phyloP scores from a whole-genome alignment of 2,888 invertebrate species.

The Urechis unicinctus region DNA sequence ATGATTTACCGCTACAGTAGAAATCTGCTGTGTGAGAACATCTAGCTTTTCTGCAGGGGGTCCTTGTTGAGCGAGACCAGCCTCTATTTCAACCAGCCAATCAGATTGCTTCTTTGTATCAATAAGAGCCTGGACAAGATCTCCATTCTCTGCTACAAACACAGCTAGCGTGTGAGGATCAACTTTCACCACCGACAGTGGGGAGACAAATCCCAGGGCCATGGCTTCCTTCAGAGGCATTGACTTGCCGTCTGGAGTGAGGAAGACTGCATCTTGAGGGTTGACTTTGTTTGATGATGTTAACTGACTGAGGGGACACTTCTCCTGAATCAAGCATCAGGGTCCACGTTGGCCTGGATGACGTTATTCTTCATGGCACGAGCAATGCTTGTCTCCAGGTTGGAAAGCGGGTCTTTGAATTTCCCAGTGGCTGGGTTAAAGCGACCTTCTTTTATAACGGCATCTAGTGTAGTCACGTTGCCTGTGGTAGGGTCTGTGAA shows the following conservation, averaged over 20 bases:
- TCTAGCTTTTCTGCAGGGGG: background rate
- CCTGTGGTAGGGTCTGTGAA: constrained; percentile 39
- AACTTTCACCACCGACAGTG: constrained; percentile 61
- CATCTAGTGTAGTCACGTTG: constrained; percentile 33
- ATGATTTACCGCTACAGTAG: too few relatives aligned
- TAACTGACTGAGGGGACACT: background rate
- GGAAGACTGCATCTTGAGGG: constrained; percentile 3
- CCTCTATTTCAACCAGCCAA: constrained; percentile 39
- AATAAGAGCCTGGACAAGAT: constrained; percentile 35
- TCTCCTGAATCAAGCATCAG: background rate
- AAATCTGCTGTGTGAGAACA: background rate
- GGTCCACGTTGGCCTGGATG: constrained; percentile 31
- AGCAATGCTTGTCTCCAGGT: constrained; percentile 58
- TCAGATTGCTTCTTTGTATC: constrained; percentile 39
- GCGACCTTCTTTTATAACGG: constrained; percentile 35
- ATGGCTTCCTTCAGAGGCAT: constrained; percentile 58
- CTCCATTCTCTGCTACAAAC: constrained; percentile 33
- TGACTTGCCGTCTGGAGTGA: constrained; percentile 53
- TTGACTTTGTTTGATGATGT: background rate
- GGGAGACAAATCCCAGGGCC: constrained; percentile 64
- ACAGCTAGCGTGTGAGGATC: constrained; percentile 31
- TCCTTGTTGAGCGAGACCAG: constrained; percentile 23
- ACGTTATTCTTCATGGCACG: constrained; percentile 75
- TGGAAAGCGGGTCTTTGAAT: constrained; percentile 62
- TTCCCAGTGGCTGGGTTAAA: constrained; percentile 60